Evolutionary conservation across 2,797 vertebrate species (phyloP), one percentile per base, ranked within the genome.

Genomic region (Echeneis naucrates): DNA sequence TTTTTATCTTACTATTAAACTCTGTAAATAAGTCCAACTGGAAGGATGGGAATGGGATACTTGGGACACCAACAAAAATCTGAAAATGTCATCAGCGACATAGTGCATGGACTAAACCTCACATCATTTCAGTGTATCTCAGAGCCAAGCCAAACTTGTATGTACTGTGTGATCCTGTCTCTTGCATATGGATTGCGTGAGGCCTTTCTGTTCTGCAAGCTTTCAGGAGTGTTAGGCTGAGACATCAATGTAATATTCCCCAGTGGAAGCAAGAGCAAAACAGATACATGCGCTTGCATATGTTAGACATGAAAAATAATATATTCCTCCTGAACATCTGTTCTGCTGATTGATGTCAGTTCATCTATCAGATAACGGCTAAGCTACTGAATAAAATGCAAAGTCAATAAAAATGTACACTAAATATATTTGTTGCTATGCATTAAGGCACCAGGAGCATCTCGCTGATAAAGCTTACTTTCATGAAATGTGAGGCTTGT

Each of bases 81-180:
- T 58, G 50, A 75, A 80, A 80, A 82, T 77, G 63, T 78, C 82
- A 78, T 78, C 68, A 61, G 57, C 24, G 45, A 60, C 17, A 33
- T 10, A 52, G 67, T 51, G 59, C 68, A 55, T 51, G 53, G 45
- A 12, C 38, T 54, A 30, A 0, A 7, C 33, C 51, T 75, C 38
- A 2, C n/a, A 48, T 75, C 19, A 42, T 75, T 60, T 67, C 58
- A 27, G 23, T 65, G 40, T 19, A 44, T 63, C 65, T 42, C 47
- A 16, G 53, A 72, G 68, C 61, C 21, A 56, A 62, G 61, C 21
- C 58, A 69, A 45, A 37, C 66, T 74, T 33, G 27, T 60, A 68
- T 74, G 44, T 54, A 21, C 61, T 56, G 69, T 60, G 45, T 66
- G 79, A 79, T 80, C 51, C 50, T 24, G 16, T 75, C 58, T 79